These are phyloP conservation scores for Bos taurus DNA, from an alignment of 2,113 vertebrate species.

Conservation along the genomic window ARS-UCD2.0 NC_037331.1:10000501-10001000, in stretches of 20 bases:
- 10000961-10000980: conserved; percentile 54
- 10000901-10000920: conserved; percentile 31
- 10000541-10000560: background rate
- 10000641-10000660: conserved; percentile 55
- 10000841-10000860: background rate
- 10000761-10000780: background rate
- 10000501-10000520: background rate
- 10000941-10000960: conserved; percentile 44
- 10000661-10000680: conserved; percentile 53
- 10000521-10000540: background rate
- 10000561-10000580: conserved; percentile 34
- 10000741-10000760: conserved; percentile 16
- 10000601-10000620: conserved; percentile 47
- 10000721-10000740: background rate
- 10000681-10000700: conserved; percentile 2
- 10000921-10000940: conserved; percentile 49
- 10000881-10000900: background rate
- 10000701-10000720: background rate
- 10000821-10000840: conserved; percentile 11
- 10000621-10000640: conserved; percentile 37
- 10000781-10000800: background rate
- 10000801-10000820: background rate
- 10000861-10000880: conserved; percentile 22
- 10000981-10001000: conserved; percentile 35
- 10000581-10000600: conserved; percentile 61